Base-by-base conservation (phyloP, 1,140 invertebrate species). In the Cephus cinctus region DNA sequence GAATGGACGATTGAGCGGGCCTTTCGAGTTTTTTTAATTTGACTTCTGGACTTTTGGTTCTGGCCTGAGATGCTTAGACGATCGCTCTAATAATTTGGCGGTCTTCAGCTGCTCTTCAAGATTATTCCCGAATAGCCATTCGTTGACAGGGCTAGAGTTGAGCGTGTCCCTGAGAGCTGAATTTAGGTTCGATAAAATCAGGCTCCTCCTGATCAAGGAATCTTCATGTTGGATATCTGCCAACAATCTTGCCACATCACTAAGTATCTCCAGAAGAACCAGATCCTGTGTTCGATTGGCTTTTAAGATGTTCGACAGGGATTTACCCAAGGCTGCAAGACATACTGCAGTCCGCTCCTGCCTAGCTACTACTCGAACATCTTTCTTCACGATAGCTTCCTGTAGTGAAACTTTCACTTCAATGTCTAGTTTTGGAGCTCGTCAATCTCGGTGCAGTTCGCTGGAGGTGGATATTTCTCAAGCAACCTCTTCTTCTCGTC, bases 181-280 rank as follows among this genome's bases (percentile, higher is more conserved):
- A 5, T 55, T 20, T 9, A 55, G 35, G 30, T 51, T 55, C 30
- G 44, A 36, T 5, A 48, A 30, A 27, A 55, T 51, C 9, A 54
- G 16, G 31, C 38, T 54, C 18, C 38, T 45, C 3, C 52, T n/a
- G 9, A 54, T 54, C 1, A 4, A 9, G 1, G 47, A 43, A 25
- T 54, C 52, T 16, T 54, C 47, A n/a, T 38, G 27, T 43, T 47
- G 48, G 4, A 51, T 27, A 27, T 55, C 53, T 8, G 44, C 39
- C n/a, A 55, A 21, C 3, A 51, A 14, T 31, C 45, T 19, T 1
- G 16, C 14, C 4, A 50, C 44, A 14, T 36, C 53, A 39, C 40
- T 44, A 2, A 27, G 8, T 4, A 12, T 30, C 18, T 40, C 42
- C 3, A 45, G 5, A 14, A 35, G 5, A 5, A 35, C n/a, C 16